Percentiles rank a stretch among this genome's conserved stretches.
Evolutionary conservation across 2,797 vertebrate genomes (phyloP).

Genomic region (Paratrypauchen microcephalus): DNA sequence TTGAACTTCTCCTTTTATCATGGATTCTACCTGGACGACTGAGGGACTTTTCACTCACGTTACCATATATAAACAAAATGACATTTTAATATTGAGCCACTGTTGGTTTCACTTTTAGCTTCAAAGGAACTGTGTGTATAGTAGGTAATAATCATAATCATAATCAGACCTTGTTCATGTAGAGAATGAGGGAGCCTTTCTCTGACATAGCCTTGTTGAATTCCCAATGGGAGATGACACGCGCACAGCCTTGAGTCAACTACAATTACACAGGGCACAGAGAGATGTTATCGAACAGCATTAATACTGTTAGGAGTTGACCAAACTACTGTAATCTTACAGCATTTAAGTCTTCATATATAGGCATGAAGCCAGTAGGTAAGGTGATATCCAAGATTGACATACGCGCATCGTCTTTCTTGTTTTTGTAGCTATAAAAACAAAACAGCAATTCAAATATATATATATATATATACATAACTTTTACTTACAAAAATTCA

Average conservation of each 20-base stretch:
- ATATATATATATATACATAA: no score
- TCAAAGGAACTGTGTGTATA: no score
- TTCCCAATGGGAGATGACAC: slow-evolving; percentile 80
- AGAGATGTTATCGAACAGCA: rapidly evolving
- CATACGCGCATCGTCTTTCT: slow-evolving; percentile 73
- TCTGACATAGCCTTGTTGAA: slow-evolving; percentile 68
- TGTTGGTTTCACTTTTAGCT: no score
- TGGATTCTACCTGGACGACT: no score
- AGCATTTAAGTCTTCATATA: slow-evolving; percentile 73
- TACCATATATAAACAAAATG: no score
- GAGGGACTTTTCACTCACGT: no score
- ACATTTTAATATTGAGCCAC: no score
- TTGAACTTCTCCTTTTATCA: no score
- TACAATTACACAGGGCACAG: slow-evolving; percentile 39
- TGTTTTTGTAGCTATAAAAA: slow-evolving; percentile 63
- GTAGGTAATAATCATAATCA: no score
- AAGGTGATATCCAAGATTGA: slow-evolving; percentile 84
- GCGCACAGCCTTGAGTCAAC: slow-evolving; percentile 73
- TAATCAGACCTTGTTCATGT: slow-evolving; percentile 86
- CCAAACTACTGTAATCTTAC: slow-evolving; percentile 58
- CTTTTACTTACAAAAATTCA: slow-evolving; percentile 55
- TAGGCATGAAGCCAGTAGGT: slow-evolving; percentile 80
- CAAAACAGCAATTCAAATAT: slow-evolving; percentile 2
- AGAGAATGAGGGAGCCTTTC: slow-evolving; percentile 83
- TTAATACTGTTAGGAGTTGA: background rate